Conservation (phyloP, 2,113 vertebrate genomes). For the Pelecanus crispus region DNA sequence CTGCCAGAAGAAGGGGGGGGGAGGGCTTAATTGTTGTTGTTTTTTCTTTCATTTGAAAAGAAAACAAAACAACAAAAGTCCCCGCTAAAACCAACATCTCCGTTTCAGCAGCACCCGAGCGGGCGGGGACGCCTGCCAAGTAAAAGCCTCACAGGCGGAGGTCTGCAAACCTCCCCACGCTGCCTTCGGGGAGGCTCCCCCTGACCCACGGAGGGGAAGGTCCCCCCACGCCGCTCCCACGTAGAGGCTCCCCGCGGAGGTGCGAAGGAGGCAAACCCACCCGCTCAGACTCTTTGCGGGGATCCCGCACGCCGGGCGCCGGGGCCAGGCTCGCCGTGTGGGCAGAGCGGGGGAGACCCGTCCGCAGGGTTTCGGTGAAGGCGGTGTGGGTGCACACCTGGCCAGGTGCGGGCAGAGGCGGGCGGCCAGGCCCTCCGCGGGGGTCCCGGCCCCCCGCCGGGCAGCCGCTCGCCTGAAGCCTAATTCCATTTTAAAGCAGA, state of each 20-base stretch:
- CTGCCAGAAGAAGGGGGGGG: background rate
- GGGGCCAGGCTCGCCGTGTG: background rate
- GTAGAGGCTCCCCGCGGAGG: background rate
- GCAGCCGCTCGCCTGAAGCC: conserved; percentile 22
- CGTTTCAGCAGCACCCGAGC: background rate
- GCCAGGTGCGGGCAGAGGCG: background rate
- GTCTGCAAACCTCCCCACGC: background rate
- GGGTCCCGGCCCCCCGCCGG: background rate
- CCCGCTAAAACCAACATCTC: conserved; percentile 16
- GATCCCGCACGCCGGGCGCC: background rate
- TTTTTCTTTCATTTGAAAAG: conserved; percentile 27
- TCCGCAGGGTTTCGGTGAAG: background rate
- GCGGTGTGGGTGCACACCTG: background rate
- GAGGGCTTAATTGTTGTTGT: background rate
- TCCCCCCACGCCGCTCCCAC: background rate
- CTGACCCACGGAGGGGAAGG: background rate
- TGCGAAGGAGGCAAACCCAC: background rate
- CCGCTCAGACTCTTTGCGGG: fast-evolving
- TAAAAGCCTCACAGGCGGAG: background rate
- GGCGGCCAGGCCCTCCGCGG: background rate
- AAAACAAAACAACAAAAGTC: conserved; percentile 31
- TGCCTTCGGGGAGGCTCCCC: background rate
- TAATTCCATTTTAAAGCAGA: conserved; percentile 57
- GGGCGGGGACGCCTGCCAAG: background rate
- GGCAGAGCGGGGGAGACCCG: background rate